These are phyloP conservation scores for Siderastrea siderea DNA, from an alignment of 92 coral and sea anemone genomes.

Conservation along the genomic window DNA sequence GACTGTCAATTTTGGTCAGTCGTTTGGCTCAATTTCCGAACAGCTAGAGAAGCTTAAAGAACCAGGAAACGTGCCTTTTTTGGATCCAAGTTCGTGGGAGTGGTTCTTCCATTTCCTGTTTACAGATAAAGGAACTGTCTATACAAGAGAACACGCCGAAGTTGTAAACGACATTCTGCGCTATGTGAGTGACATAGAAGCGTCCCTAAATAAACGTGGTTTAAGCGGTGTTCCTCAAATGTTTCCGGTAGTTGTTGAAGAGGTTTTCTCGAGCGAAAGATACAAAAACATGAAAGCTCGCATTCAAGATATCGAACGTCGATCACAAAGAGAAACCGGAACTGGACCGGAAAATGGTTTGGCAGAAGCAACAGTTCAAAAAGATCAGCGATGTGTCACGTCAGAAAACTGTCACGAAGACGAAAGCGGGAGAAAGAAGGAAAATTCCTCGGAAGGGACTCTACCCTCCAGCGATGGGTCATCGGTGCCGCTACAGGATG, in stretches of 20 bases:
- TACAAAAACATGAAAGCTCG: background rate
- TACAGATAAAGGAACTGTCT: background rate
- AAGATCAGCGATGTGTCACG: background rate
- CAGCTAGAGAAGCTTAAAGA: background rate
- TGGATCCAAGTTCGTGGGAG: background rate
- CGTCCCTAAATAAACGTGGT: background rate
- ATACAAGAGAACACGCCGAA: constrained; percentile 24
- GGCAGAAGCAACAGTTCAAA: background rate
- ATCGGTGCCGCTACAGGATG: background rate
- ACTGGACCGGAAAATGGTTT: background rate
- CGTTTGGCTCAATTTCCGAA: background rate
- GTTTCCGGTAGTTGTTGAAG: background rate
- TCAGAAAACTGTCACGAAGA: background rate
- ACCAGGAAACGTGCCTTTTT: background rate
- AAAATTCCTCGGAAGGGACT: background rate
- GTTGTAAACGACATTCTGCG: background rate
- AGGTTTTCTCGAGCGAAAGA: background rate
- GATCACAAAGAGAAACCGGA: background rate
- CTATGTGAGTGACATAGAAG: background rate
- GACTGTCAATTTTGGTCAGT: background rate
- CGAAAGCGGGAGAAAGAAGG: background rate
- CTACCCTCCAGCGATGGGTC: background rate
- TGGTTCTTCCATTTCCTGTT: background rate
- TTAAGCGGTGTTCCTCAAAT: background rate
- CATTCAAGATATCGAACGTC: background rate